Evolutionary conservation across 1,140 invertebrate genomes (phyloP), one percentile per base, ranked within the genome.

Genomic region (Meloidogyne floridensis): DNA sequence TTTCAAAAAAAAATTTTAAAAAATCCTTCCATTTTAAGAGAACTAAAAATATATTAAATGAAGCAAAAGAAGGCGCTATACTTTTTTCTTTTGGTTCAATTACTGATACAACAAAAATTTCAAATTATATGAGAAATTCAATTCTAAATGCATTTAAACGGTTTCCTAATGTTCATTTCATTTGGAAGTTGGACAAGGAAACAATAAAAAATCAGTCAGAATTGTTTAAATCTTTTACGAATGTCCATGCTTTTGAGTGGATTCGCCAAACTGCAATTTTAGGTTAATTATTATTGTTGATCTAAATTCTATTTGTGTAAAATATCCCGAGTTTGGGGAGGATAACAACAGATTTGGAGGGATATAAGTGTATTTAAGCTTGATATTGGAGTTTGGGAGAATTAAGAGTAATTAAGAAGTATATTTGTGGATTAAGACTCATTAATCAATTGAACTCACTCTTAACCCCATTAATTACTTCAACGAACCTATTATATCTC

Each of bases 71-170:
- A 43, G 84, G 82, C 32, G 82, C 81, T 18, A 71, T 83, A 8
- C 32, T 84, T 13, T 47, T 83, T n/a, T 83, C 82, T 7, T 83
- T 83, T 18, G 82, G 82, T 15, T 85, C 82, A 5, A 84, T 85
- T 69, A 72, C 79, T 1, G 70, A 85, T 32, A 85, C 82, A 0
- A 54, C 51, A 69, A 7, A 70, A 72, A 86, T 83, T 80, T 10
- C 11, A 5, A 10, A 15, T 10, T 2, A 51, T 11, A 83, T 85
- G 51, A 56, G 77, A 42, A 42, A 43, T 53, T 54, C 82, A 15
- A 83, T 83, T 74, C 10, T 83, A 2, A 3, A 43, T 11, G 77
- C 82, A 15, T 85, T 83, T 18, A 47, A 18, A 0, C 51, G 6
- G 0, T 83, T 83, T 42, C 53, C 72, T 10, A 75, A 83, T 13